These are phyloP conservation scores for Lasioglossum morio DNA, from an alignment of 2,888 invertebrate species.

Conservation along the genomic window DNA sequence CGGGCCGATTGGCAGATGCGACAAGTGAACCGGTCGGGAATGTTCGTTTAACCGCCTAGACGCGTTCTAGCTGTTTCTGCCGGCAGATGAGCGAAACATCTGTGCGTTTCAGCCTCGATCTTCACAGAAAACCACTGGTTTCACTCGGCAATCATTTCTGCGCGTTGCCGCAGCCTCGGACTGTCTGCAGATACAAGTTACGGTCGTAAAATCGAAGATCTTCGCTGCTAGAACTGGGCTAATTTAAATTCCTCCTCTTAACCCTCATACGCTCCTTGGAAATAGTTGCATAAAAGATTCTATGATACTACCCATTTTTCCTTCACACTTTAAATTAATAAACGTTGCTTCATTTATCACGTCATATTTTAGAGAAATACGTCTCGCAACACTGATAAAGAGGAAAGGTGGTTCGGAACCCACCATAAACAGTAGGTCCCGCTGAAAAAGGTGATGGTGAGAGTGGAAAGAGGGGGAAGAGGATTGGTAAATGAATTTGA, in stretches of 20 bases:
- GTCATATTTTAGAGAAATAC: too few relatives aligned
- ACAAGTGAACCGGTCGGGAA: neutral
- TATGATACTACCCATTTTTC: too few relatives aligned
- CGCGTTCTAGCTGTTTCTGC: neutral
- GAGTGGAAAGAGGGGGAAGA: too few relatives aligned
- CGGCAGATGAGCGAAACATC: neutral
- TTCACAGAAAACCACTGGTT: neutral
- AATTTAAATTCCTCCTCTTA: neutral
- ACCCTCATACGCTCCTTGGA: too few relatives aligned
- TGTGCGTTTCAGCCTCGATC: neutral
- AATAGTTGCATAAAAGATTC: too few relatives aligned
- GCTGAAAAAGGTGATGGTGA: too few relatives aligned
- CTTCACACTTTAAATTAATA: too few relatives aligned
- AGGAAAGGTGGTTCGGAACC: too few relatives aligned
- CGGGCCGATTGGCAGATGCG: constrained; percentile 48
- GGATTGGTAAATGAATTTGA: too few relatives aligned
- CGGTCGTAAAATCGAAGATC: neutral
- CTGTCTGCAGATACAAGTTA: neutral
- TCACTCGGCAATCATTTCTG: neutral
- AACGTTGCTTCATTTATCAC: too few relatives aligned
- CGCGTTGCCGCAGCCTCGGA: neutral
- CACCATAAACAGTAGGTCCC: too few relatives aligned
- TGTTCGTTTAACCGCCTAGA: constrained; percentile 3
- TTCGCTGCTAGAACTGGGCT: neutral
- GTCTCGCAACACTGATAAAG: too few relatives aligned